phyloP scores from a whole-genome alignment of 2,888 invertebrate genomes.

The Sepioteuthis lessoniana region DNA sequence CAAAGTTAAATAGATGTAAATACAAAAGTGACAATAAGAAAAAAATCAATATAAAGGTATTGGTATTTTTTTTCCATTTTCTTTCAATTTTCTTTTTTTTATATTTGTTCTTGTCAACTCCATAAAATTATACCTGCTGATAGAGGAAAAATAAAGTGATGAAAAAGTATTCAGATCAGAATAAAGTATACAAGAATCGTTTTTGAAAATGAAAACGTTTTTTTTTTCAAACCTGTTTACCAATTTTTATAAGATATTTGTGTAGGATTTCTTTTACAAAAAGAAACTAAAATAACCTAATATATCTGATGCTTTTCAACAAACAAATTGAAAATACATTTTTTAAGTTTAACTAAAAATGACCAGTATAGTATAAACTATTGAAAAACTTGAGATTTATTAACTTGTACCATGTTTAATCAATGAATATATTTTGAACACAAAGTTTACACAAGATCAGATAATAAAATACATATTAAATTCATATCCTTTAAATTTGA shows the following conservation, averaged over 20 bases:
- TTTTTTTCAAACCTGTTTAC: no score
- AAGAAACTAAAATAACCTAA: not conserved
- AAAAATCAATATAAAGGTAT: not conserved
- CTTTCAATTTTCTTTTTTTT: not conserved
- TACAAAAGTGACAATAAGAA: not conserved
- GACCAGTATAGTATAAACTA: not conserved
- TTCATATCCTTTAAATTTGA: no score
- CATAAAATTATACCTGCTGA: constrained; percentile 13
- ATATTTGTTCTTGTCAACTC: not conserved
- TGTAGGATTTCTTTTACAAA: no score
- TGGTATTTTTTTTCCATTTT: not conserved
- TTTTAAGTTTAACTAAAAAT: not conserved
- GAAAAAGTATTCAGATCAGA: not conserved
- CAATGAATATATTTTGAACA: no score
- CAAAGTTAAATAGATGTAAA: not conserved
- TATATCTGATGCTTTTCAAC: not conserved
- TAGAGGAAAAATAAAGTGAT: not conserved
- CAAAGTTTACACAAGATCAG: no score
- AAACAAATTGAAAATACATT: not conserved
- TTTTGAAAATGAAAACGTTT: not conserved
- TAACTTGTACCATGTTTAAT: not conserved
- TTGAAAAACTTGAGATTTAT: not conserved
- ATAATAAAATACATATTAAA: no score
- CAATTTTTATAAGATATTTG: no score
- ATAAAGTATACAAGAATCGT: not conserved